These are phyloP conservation scores for Picathartes gymnocephalus DNA, from an alignment of 2,113 vertebrate species.

Conservation along the genomic window DNA sequence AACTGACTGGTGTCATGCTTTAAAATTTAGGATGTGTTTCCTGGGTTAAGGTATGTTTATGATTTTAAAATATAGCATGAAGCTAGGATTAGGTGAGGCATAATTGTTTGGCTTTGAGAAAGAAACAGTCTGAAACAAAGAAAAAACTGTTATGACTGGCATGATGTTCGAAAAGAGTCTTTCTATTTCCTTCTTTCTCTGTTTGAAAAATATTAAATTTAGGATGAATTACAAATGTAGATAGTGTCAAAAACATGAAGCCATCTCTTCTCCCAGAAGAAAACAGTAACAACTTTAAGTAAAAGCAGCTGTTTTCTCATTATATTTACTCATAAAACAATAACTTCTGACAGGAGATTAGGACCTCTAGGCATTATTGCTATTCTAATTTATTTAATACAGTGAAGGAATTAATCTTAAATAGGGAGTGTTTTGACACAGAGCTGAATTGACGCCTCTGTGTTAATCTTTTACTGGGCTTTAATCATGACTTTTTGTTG, in stretches of 20 bases:
- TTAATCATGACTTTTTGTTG: background rate
- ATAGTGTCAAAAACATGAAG: background rate
- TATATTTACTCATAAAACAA: background rate
- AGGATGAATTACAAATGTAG: background rate
- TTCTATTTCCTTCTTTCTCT: background rate
- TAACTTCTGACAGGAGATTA: background rate
- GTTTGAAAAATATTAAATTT: background rate
- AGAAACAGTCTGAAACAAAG: background rate
- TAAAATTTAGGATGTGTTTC: background rate
- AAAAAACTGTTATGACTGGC: background rate
- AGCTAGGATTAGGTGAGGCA: background rate
- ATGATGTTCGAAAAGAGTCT: background rate
- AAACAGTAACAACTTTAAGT: background rate
- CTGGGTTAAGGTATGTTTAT: background rate
- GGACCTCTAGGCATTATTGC: background rate
- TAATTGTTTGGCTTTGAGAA: background rate
- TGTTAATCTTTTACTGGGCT: background rate
- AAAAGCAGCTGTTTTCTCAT: background rate
- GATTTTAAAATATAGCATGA: background rate
- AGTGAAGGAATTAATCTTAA: background rate
- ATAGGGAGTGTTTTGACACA: background rate
- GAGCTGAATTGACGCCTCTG: background rate
- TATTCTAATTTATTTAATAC: background rate
- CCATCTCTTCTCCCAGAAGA: background rate
- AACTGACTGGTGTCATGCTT: background rate